Evolutionary conservation across 2,113 vertebrate genomes (phyloP).

Genomic region (Eudorcas thomsonii): DNA sequence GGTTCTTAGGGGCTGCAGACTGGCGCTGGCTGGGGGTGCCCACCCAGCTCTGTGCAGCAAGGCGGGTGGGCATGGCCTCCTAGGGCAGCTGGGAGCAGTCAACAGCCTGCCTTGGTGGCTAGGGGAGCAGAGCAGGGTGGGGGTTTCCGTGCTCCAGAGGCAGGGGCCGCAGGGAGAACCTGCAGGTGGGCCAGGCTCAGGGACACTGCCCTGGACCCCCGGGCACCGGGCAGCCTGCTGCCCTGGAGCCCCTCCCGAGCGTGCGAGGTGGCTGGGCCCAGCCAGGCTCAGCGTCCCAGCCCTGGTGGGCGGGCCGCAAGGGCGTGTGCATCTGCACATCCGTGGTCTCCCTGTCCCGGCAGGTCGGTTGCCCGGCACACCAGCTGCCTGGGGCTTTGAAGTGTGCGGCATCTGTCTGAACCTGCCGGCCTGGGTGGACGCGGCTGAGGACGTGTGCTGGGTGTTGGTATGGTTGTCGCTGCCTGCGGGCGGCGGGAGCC

Average conservation of each 20-base stretch:
- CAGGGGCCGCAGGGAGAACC: rapidly evolving
- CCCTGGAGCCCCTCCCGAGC: neutral
- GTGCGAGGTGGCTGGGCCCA: neutral
- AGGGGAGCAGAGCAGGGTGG: rapidly evolving
- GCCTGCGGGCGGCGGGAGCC: neutral
- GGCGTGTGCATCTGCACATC: neutral
- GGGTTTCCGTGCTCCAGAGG: neutral
- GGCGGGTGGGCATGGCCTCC: neutral
- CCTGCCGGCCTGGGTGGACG: neutral
- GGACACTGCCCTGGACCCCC: neutral
- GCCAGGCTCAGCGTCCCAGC: neutral
- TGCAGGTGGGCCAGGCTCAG: rapidly evolving
- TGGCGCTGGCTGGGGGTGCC: rapidly evolving
- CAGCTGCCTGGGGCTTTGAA: neutral
- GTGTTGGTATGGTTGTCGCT: neutral
- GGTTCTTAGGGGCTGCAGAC: neutral
- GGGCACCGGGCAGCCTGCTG: rapidly evolving
- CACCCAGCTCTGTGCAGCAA: no score
- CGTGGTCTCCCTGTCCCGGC: neutral
- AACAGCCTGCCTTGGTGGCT: rapidly evolving
- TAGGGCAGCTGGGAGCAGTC: rapidly evolving
- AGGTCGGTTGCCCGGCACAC: neutral
- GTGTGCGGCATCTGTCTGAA: neutral
- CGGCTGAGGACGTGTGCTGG: neutral
- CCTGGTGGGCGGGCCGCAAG: neutral